Evolutionary conservation across 2,113 vertebrate species (phyloP).

Genomic region (human): GRCh38 chr7:22317501-22318000

Average conservation of each 20-base stretch:
- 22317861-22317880: neutral
- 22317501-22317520: no score
- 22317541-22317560: neutral
- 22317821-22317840: neutral
- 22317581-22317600: neutral
- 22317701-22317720: neutral
- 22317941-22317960: neutral
- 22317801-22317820: neutral
- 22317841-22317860: accelerated
- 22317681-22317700: neutral
- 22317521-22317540: no score
- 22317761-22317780: neutral
- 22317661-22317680: neutral
- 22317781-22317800: neutral
- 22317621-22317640: neutral
- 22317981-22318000: conserved; percentile 85
- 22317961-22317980: neutral
- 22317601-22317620: neutral
- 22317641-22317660: neutral
- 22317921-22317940: neutral
- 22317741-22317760: neutral
- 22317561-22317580: neutral
- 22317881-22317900: neutral
- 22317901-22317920: neutral
- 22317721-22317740: neutral